phyloP scores from a whole-genome alignment of 2,113 vertebrate species.

The Antechinus stuartii region DNA sequence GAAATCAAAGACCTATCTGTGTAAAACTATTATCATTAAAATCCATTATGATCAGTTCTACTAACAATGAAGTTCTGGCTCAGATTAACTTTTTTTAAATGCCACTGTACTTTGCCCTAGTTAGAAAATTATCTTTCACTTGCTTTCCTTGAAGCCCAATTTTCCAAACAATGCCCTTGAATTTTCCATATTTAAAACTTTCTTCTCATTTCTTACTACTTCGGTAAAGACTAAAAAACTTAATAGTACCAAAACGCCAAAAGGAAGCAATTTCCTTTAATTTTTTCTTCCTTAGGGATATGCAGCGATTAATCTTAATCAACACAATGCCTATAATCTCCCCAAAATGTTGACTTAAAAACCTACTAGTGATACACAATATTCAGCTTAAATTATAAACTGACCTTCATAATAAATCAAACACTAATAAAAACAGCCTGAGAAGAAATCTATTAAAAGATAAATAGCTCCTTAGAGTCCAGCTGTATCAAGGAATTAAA shows the following conservation, averaged over 20 bases:
- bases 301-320: constrained; percentile 51
- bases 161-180: constrained; percentile 8
- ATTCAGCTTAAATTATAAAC: constrained; percentile 26
- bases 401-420: constrained; percentile 39
- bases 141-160: constrained; percentile 27
- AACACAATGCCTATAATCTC: constrained; percentile 52
- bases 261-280: constrained; percentile 39
- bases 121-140: constrained; percentile 45
- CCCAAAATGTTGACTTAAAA: constrained; percentile 56
- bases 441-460: constrained; percentile 47
- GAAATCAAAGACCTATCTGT: constrained; percentile 54
- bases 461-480: constrained; percentile 49
- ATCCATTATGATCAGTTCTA: constrained; percentile 42
- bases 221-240: constrained; percentile 26
- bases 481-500: constrained; percentile 61
- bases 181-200: constrained; percentile 46
- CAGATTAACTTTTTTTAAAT: neutral
- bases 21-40: constrained; percentile 54
- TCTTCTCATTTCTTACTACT: constrained; percentile 2
- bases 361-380: constrained; percentile 21
- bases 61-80: constrained; percentile 41
- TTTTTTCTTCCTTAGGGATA: neutral
- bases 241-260: constrained; percentile 46
- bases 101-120: neutral
- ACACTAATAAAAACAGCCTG: constrained; percentile 52